A percentile compares a stretch with the other conserved stretches of the same genome.
Evolutionary conservation across 1,140 invertebrate species (phyloP).

Genomic region (Cecropterus lyciades): DNA sequence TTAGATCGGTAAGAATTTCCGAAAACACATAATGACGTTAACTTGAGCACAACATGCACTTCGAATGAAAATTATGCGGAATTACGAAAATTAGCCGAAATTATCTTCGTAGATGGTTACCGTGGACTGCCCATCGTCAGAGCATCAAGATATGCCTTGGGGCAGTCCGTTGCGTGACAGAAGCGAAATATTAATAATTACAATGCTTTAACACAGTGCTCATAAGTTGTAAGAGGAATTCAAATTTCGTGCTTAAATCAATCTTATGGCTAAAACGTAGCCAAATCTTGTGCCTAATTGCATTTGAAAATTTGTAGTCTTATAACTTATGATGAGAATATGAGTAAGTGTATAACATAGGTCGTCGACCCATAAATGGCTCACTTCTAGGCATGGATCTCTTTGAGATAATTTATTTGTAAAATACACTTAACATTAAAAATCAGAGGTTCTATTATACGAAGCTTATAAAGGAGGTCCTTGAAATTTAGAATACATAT

Average conservation of each 20-base stretch:
- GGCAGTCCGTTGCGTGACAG: slow-evolving; percentile 64
- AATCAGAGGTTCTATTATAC: too few relatives aligned
- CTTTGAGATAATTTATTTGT: too few relatives aligned
- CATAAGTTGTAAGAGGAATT: slow-evolving; percentile 50
- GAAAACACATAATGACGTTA: slow-evolving; percentile 62
- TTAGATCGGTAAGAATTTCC: slow-evolving; percentile 59
- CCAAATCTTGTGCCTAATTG: slow-evolving; percentile 17
- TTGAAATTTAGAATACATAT: too few relatives aligned
- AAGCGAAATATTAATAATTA: slow-evolving; percentile 68
- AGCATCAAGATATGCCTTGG: slow-evolving; percentile 54
- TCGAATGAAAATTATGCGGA: slow-evolving; percentile 69
- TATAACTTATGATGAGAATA: background rate
- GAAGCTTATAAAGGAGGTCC: too few relatives aligned
- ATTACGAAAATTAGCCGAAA: slow-evolving; percentile 79
- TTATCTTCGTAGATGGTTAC: slow-evolving; percentile 67
- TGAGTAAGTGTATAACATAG: too few relatives aligned
- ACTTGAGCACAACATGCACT: slow-evolving; percentile 70
- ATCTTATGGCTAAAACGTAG: slow-evolving; percentile 25
- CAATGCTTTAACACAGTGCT: slow-evolving; percentile 56
- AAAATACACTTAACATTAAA: too few relatives aligned
- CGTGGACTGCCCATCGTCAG: slow-evolving; percentile 58
- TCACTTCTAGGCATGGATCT: too few relatives aligned
- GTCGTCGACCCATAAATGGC: too few relatives aligned
- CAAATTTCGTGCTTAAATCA: slow-evolving; percentile 44
- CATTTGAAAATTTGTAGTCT: background rate